A percentile compares a stretch with the other conserved stretches of the same genome.
phyloP scores from a whole-genome alignment of 2,113 vertebrate genomes.

The Alces alces region DNA sequence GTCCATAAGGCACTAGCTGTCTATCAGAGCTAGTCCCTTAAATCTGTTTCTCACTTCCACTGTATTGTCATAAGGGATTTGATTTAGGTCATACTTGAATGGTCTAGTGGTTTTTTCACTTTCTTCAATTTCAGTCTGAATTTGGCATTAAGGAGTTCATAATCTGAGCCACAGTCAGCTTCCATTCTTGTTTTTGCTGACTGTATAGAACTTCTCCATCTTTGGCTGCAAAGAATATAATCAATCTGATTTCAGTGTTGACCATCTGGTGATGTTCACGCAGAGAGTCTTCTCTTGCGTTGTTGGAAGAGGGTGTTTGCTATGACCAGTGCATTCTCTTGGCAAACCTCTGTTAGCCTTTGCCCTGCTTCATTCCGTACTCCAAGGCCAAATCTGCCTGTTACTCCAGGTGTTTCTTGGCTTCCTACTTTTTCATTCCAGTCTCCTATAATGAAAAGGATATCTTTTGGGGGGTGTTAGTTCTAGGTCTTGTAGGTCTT shows the following conservation, averaged over 20 bases:
- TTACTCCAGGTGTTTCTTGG: not conserved
- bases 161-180: not conserved
- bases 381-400: not conserved
- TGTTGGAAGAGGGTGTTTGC: not conserved
- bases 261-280: not conserved
- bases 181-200: not conserved
- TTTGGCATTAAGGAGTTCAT: not conserved
- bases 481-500: not conserved
- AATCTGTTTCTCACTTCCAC: not conserved
- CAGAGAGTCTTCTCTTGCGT: not conserved
- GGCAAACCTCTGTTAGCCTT: not conserved
- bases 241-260: not conserved
- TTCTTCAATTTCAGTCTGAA: not conserved
- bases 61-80: not conserved
- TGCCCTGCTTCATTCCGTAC: not conserved
- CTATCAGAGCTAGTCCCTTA: not conserved
- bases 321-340: not conserved
- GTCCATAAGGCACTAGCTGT: not conserved
- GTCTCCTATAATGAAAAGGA: not conserved
- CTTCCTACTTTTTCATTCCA: not conserved
- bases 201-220: not conserved
- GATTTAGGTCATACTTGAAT: not conserved
- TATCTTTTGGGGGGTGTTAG: not conserved
- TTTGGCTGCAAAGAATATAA: not conserved
- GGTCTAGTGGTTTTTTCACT: not conserved